Evolutionary conservation across 2,113 vertebrate species (phyloP).

Genomic region (Phylloscopus whistleri): DNA sequence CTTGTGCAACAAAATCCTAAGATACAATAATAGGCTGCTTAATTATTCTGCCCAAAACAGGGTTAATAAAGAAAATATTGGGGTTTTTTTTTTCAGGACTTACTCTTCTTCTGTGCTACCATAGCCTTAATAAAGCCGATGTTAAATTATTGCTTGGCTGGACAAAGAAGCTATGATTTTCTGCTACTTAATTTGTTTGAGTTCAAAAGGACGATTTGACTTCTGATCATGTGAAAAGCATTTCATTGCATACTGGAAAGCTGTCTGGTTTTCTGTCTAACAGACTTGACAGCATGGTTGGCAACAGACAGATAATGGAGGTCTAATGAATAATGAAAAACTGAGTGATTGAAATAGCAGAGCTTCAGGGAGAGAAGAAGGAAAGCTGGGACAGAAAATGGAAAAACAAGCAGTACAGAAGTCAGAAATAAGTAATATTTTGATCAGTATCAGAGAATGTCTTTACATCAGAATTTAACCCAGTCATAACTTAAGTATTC

Average conservation of each 20-base stretch:
- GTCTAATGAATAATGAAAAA: conserved; percentile 44
- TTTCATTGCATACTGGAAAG: conserved; percentile 19
- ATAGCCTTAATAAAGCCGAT: background rate
- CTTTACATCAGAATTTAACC: background rate
- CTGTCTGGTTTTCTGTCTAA: background rate
- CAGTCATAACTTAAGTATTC: background rate
- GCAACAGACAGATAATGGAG: background rate
- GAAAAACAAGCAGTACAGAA: background rate
- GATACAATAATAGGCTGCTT: background rate
- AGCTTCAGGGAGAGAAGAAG: background rate
- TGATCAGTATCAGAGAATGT: background rate
- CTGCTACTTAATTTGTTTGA: background rate
- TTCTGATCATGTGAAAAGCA: conserved; percentile 31
- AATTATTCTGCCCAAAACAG: background rate
- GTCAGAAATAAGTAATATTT: background rate
- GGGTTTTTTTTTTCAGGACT: background rate
- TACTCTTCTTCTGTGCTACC: background rate
- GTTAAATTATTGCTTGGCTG: background rate
- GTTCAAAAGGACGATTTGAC: conserved; percentile 27
- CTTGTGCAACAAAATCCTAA: background rate
- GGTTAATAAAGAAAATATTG: background rate
- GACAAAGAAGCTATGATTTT: conserved; percentile 1
- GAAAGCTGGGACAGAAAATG: background rate
- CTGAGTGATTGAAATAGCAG: conserved; percentile 31
- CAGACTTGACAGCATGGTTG: background rate